A percentile compares a stretch with the other conserved stretches of the same genome.
Evolutionary conservation across 2,113 vertebrate genomes (phyloP).

Genomic region (Oncorhynchus kisutch): DNA sequence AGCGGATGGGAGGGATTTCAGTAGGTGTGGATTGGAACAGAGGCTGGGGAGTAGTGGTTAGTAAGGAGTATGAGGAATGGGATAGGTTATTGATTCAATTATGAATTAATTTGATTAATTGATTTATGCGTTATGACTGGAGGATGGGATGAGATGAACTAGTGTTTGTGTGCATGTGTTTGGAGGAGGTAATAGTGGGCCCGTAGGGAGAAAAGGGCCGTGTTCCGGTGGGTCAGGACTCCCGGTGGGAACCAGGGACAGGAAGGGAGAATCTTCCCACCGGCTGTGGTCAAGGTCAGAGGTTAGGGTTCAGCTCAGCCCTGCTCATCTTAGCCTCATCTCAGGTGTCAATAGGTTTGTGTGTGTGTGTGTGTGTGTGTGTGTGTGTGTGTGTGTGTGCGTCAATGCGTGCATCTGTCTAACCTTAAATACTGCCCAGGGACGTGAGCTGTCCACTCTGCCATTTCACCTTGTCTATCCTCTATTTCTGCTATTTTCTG

Average conservation of each 20-base stretch:
- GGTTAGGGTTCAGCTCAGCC: constrained; percentile 21
- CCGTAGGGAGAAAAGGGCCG: not conserved
- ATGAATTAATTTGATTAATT: not conserved
- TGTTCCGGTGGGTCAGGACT: not conserved
- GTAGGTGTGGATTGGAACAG: not conserved
- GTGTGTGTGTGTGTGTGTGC: not conserved
- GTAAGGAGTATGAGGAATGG: not conserved
- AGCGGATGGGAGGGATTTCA: not conserved
- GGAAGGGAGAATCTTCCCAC: constrained; percentile 24
- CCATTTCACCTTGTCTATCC: not conserved
- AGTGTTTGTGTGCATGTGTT: constrained; percentile 8
- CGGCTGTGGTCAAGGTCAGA: constrained; percentile 30
- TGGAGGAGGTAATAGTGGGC: not conserved
- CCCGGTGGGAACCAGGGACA: constrained; percentile 19
- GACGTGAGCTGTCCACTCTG: not conserved
- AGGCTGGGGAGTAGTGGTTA: not conserved
- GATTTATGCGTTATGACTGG: not conserved
- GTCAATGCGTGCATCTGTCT: not conserved
- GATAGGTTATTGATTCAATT: not conserved
- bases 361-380: not conserved
- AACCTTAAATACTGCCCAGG: not conserved
- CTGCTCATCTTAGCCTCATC: constrained; percentile 7
- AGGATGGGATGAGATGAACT: not conserved
- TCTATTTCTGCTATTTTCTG: not conserved
- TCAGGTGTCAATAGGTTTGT: constrained; percentile 21